Conservation (phyloP, 53 echinoderm and acorn worm genomes). For the Zoroaster sp. region DNA sequence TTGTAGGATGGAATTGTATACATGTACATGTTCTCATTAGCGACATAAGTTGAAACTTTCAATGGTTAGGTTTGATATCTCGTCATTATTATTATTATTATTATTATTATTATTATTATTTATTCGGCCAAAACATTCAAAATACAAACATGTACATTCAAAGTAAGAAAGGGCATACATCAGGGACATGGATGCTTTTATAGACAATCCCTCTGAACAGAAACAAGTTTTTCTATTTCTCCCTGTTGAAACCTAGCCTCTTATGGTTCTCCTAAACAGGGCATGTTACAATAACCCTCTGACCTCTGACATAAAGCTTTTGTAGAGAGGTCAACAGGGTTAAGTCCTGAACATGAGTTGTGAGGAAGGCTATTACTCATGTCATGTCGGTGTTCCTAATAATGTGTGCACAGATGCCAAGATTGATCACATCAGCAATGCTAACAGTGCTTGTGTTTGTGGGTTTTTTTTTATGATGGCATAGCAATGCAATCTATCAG, state of each 20-base stretch:
- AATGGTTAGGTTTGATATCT: no score
- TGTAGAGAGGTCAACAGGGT: constrained; percentile 40
- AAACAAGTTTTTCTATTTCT: neutral
- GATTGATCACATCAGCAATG: neutral
- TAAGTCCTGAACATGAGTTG: constrained; percentile 49
- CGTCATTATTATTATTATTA: no score
- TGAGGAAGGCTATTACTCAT: neutral
- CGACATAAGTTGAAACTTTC: no score
- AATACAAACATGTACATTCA: no score
- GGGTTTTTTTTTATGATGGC: neutral
- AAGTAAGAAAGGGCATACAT: no score
- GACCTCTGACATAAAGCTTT: constrained; percentile 9
- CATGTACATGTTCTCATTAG: no score
- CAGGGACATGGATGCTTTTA: no score
- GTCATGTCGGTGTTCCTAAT: neutral
- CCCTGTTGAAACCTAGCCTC: neutral
- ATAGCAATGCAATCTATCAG: neutral
- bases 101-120: no score
- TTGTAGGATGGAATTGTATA: no score
- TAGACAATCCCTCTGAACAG: no score
- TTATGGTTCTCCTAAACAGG: neutral
- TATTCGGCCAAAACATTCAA: no score
- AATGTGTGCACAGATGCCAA: neutral
- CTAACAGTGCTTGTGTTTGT: neutral
- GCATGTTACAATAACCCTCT: constrained; percentile 46